Conservation (phyloP, 2,113 vertebrate genomes). For the Cyrtonyx montezumae region DNA sequence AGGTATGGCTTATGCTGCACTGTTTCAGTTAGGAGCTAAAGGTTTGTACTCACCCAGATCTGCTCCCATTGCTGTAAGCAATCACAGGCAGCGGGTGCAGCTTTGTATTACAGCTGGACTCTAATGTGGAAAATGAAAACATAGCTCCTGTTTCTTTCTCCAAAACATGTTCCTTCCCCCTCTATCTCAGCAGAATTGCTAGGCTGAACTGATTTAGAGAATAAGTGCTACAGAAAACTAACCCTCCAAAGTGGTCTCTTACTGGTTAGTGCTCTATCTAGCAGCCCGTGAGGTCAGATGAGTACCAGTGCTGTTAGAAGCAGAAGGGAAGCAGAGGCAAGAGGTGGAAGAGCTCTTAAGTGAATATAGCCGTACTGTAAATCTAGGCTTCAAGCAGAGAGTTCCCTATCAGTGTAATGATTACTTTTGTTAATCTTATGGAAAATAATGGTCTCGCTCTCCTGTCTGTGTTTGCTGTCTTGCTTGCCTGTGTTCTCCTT, state of each 20-base stretch:
- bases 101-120: constrained; percentile 1
- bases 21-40: background rate
- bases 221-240: background rate
- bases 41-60: background rate
- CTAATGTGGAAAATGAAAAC: background rate
- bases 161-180: constrained; percentile 5
- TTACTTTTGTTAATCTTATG: background rate
- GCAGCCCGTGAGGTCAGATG: background rate
- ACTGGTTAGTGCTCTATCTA: background rate
- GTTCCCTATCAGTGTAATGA: background rate
- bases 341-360: background rate
- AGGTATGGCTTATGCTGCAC: constrained; percentile 3
- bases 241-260: too few relatives aligned
- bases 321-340: background rate
- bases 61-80: background rate
- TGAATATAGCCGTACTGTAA: background rate
- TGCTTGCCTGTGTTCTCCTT: background rate
- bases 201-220: constrained; percentile 4
- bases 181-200: constrained; percentile 9
- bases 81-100: background rate
- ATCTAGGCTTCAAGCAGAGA: background rate
- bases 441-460: background rate
- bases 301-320: background rate
- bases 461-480: background rate
- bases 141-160: constrained; percentile 15